A percentile compares a stretch with the other conserved stretches of the same genome.
Conservation (phyloP, 2,113 vertebrate species). For the Chelonoidis abingdonii region DNA sequence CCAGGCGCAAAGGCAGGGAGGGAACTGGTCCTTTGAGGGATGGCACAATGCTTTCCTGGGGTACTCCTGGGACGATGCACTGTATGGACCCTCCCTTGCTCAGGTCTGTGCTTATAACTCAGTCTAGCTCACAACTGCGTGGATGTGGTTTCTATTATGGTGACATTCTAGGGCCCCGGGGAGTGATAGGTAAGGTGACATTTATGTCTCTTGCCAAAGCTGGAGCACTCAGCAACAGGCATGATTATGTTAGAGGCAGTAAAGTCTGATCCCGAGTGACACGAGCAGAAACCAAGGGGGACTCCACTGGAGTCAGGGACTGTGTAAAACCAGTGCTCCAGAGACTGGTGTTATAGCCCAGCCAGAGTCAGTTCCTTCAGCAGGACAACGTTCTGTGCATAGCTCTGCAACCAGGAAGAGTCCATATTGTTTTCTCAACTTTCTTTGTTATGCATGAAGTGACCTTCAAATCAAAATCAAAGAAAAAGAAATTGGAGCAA, state of each 20-base stretch:
- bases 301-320: not conserved
- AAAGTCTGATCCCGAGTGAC: not conserved
- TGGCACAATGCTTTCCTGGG: not conserved
- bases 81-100: not conserved
- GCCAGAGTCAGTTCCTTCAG: accelerated
- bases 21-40: not conserved
- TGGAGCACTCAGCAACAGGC: too few relatives aligned
- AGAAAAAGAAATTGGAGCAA: not conserved
- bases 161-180: not conserved
- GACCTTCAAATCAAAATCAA: not conserved
- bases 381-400: not conserved
- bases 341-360: not conserved
- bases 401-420: accelerated
- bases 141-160: not conserved
- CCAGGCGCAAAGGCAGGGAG: not conserved
- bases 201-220: not conserved
- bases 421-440: not conserved
- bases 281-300: not conserved
- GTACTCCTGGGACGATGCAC: too few relatives aligned
- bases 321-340: not conserved
- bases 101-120: not conserved
- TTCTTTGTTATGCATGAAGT: not conserved
- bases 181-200: not conserved
- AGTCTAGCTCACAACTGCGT: not conserved
- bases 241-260: not conserved